phyloP scores from a whole-genome alignment of 2,888 invertebrate genomes.

The Itoplectis maculator region DNA sequence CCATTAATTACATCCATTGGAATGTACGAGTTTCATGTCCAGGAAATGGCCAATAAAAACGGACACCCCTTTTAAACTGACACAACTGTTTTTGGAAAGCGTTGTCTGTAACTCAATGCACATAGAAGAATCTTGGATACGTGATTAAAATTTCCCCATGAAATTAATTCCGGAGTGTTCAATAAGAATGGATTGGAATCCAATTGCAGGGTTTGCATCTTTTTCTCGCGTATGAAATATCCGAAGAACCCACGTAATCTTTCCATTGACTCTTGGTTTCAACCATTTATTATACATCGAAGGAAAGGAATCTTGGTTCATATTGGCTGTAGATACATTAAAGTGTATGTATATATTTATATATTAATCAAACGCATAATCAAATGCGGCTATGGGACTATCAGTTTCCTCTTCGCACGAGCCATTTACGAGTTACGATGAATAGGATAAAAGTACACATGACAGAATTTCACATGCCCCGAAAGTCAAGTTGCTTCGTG shows the following conservation, averaged over 20 bases:
- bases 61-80: background rate
- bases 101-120: background rate
- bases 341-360: slow-evolving; percentile 62
- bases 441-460: slow-evolving; percentile 66
- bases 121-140: background rate
- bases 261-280: background rate
- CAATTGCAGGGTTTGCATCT: background rate
- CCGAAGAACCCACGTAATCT: background rate
- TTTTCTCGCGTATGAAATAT: background rate
- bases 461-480: slow-evolving; percentile 57
- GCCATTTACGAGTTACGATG: slow-evolving; percentile 60
- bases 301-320: slow-evolving; percentile 31
- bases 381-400: slow-evolving; percentile 64
- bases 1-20: background rate
- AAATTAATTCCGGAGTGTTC: too few relatives aligned
- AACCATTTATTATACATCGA: slow-evolving; percentile 33
- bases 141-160: too few relatives aligned
- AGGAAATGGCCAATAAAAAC: background rate
- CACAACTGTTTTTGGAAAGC: background rate
- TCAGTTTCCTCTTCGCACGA: slow-evolving; percentile 63
- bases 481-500: slow-evolving; percentile 20
- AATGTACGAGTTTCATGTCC: background rate
- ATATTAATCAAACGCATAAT: slow-evolving; percentile 72
- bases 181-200: too few relatives aligned
- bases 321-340: slow-evolving; percentile 53